Evolutionary conservation across 2,113 vertebrate genomes (phyloP).

Genomic region (Callipepla squamata): DNA sequence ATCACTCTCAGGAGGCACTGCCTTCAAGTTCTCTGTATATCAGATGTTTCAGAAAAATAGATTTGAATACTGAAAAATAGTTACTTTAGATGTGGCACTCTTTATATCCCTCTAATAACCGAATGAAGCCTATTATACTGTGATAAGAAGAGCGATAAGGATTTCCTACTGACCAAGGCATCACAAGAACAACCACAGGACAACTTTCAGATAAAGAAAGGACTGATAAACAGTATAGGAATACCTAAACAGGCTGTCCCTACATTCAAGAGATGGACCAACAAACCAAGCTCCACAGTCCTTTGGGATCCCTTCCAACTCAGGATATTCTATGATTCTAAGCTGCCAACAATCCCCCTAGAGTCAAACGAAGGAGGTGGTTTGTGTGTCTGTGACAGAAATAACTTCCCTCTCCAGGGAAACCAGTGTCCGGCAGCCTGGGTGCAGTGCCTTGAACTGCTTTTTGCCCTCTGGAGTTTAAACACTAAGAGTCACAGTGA

Average conservation of each 20-base stretch:
- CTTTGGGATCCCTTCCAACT: background rate
- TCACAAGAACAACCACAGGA: background rate
- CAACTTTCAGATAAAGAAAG: background rate
- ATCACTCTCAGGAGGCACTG: background rate
- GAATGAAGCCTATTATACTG: background rate
- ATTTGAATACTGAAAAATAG: background rate
- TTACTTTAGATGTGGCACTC: background rate
- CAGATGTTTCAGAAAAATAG: background rate
- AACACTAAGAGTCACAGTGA: background rate
- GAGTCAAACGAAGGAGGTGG: background rate
- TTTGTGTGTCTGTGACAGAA: background rate
- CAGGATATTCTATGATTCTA: background rate
- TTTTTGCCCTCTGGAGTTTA: slow-evolving; percentile 36
- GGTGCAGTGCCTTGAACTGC: background rate
- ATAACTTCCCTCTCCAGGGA: background rate
- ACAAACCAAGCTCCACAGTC: background rate
- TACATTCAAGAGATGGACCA: rapidly evolving
- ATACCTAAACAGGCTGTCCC: background rate
- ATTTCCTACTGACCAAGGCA: background rate
- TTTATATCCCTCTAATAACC: background rate
- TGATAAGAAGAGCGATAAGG: background rate
- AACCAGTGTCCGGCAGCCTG: background rate
- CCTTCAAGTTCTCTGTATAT: background rate
- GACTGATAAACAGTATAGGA: background rate
- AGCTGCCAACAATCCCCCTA: background rate